Conservation (phyloP, 1,140 invertebrate species). For the Globodera ellingtonae region DNA sequence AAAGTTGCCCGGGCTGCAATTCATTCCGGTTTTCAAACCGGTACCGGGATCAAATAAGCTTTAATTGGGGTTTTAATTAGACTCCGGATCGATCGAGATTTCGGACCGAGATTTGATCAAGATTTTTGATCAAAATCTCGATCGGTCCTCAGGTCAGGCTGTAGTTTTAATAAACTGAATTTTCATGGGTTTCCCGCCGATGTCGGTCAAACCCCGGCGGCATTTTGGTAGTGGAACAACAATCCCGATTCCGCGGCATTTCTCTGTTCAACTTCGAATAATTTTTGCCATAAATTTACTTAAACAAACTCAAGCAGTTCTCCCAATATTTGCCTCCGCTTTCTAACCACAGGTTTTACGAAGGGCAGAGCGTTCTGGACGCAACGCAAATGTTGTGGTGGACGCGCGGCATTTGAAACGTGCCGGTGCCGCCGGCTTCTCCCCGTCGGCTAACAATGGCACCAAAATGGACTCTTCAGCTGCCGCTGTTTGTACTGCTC, state of each 20-base stretch:
- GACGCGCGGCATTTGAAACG: constrained; percentile 29
- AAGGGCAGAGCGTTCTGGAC: constrained; percentile 35
- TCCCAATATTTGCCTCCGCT: background rate
- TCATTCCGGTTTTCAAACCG: too few species aligned
- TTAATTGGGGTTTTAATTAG: too few species aligned
- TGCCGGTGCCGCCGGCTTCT: background rate
- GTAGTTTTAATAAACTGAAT: too few species aligned
- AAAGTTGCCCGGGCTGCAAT: background rate
- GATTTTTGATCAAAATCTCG: too few species aligned
- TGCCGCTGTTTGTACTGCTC: background rate
- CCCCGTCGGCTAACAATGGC: too few species aligned
- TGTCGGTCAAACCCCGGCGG: too few species aligned
- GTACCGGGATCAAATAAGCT: too few species aligned
- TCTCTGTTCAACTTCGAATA: background rate
- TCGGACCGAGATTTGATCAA: too few species aligned
- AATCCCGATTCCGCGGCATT: background rate
- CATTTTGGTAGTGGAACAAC: background rate
- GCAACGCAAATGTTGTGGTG: constrained; percentile 31
- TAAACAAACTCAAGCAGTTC: background rate
- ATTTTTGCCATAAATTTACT: background rate
- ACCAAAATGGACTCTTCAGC: constrained; percentile 21
- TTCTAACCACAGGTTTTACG: constrained; percentile 24
- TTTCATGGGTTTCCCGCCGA: too few species aligned
- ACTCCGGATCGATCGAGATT: too few species aligned
- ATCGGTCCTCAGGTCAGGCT: too few species aligned